Evolutionary conservation across 64 coral and sea anemone genomes (phyloP).

Genomic region (Catalaphyllia jardinei): DNA sequence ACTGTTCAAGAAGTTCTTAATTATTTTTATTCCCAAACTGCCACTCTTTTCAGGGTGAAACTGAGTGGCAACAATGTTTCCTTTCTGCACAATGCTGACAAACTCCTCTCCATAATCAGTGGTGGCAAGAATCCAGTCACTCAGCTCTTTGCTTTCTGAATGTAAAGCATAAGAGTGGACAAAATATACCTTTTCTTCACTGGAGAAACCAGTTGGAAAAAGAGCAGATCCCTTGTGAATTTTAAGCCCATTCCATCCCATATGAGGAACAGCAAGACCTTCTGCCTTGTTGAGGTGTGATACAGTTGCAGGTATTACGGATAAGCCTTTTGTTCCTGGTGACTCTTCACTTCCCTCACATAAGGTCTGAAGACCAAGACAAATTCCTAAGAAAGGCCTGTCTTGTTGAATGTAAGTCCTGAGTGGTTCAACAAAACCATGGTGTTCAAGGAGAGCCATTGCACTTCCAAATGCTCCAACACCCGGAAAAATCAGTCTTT

Average conservation of each 20-base stretch:
- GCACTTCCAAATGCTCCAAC: conserved; percentile 80
- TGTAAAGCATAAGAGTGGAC: conserved; percentile 66
- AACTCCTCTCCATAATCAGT: conserved; percentile 61
- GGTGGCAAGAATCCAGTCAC: conserved; percentile 44
- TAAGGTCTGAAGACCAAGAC: conserved; percentile 64
- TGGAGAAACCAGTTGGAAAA: conserved; percentile 33
- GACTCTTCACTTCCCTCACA: conserved; percentile 67
- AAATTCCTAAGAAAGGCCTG: conserved; percentile 63
- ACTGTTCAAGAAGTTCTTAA: conserved; percentile 34
- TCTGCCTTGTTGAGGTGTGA: conserved; percentile 32
- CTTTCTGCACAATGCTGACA: conserved; percentile 48
- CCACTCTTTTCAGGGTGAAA: conserved; percentile 74
- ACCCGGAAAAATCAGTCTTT: conserved; percentile 68
- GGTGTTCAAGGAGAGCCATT: conserved; percentile 36
- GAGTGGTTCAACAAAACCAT: conserved; percentile 54
- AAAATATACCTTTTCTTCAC: conserved; percentile 68
- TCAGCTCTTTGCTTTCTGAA: background rate
- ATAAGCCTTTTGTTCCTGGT: conserved; percentile 48
- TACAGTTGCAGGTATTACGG: conserved; percentile 42
- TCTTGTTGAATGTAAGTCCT: conserved; percentile 53
- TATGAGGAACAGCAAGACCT: conserved; percentile 66
- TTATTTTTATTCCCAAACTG: conserved; percentile 33
- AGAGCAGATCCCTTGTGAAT: conserved; percentile 32
- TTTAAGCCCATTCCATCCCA: conserved; percentile 78
- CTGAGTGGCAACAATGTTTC: conserved; percentile 60